Percentiles rank a stretch among this genome's conserved stretches.
Evolutionary conservation across 2,113 vertebrate genomes (phyloP).

Genomic region (Platichthys flesus): DNA sequence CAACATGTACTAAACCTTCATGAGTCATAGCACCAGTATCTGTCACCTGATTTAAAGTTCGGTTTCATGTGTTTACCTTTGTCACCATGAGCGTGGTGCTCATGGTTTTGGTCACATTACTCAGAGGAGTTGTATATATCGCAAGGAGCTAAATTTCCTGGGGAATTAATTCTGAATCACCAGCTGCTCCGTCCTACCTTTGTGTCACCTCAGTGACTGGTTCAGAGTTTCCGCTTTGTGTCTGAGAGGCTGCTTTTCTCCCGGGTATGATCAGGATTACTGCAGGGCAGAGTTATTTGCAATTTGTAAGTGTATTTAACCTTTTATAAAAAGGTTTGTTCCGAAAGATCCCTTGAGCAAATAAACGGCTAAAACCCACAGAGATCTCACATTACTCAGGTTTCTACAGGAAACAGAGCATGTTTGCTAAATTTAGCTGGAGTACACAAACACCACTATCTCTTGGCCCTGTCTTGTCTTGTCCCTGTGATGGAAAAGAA

Average conservation of each 20-base stretch:
- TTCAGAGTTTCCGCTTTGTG: too few relatives aligned
- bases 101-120: constrained; percentile 8
- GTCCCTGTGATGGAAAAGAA: constrained; percentile 81
- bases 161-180: constrained; percentile 23
- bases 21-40: constrained; percentile 14
- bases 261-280: not conserved
- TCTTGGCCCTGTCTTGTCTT: constrained; percentile 63
- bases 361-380: constrained; percentile 10
- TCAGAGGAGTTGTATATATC: constrained; percentile 36
- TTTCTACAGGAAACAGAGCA: constrained; percentile 47
- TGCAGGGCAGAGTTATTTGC: not conserved
- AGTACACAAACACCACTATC: constrained; percentile 63
- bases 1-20: not conserved
- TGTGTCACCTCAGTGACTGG: not conserved
- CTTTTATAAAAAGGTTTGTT: constrained; percentile 2
- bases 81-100: not conserved
- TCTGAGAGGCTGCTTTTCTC: too few relatives aligned
- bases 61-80: constrained; percentile 28
- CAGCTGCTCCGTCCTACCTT: not conserved
- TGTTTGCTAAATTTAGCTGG: constrained; percentile 51
- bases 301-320: not conserved
- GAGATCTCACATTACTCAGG: constrained; percentile 34
- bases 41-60: constrained; percentile 18
- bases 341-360: constrained; percentile 17
- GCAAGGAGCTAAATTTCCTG: not conserved